phyloP scores from a whole-genome alignment of 2,888 invertebrate genomes.

The Merodon equestris region DNA sequence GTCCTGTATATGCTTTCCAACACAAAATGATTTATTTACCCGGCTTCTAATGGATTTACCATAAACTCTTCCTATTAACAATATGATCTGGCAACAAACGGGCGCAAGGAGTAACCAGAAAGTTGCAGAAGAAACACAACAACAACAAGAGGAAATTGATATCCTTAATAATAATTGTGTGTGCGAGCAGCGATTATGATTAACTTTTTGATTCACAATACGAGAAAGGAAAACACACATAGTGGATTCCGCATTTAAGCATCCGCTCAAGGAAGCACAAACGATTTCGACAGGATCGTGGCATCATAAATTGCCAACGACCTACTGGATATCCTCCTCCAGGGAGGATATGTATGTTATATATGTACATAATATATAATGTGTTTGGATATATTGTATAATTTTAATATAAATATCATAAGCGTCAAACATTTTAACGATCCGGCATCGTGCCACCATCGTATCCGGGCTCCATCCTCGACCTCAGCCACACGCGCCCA shows the following conservation, averaged over 20 bases:
- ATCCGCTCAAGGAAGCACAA: conserved; percentile 21
- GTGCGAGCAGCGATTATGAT: conserved; percentile 54
- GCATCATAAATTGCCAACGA: background rate
- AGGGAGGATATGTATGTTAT: too few species aligned
- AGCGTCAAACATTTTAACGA: conserved; percentile 65
- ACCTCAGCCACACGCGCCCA: conserved; percentile 17
- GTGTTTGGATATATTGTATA: conserved; percentile 34
- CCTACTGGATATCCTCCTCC: too few species aligned
- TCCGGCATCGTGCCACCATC: conserved; percentile 15
- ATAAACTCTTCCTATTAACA: conserved; percentile 58
- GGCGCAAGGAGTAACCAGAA: background rate
- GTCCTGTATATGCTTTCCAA: conserved; percentile 13
- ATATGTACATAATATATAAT: too few species aligned
- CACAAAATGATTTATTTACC: conserved; percentile 58
- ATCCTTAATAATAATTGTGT: conserved; percentile 56
- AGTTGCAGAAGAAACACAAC: background rate
- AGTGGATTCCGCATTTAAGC: conserved; percentile 34
- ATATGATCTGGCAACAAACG: conserved; percentile 42
- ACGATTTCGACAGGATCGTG: conserved; percentile 1
- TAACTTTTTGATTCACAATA: conserved; percentile 55
- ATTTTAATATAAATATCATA: conserved; percentile 68
- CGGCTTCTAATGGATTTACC: conserved; percentile 50
- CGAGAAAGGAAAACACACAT: conserved; percentile 21
- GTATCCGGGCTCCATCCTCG: too few species aligned
- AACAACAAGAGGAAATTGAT: conserved; percentile 21